A percentile compares a stretch with the other conserved stretches of the same genome.
phyloP scores from a whole-genome alignment of 2,888 invertebrate species.

The Caenorhabditis sp. region DNA sequence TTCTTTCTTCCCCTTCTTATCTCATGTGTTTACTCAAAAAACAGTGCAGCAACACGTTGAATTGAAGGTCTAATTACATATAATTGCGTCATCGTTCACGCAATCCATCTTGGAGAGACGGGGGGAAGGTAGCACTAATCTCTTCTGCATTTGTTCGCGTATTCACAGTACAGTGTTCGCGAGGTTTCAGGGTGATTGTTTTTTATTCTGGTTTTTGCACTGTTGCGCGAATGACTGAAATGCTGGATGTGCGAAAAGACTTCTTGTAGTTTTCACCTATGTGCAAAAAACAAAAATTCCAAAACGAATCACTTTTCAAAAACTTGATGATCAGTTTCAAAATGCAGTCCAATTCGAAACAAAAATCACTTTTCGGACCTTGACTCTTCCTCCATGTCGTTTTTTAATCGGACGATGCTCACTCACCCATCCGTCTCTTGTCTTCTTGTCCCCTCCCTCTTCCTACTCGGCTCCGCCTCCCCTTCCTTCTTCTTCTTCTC shows the following conservation, averaged over 20 bases:
- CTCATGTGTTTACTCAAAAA: background rate
- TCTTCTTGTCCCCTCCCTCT: background rate
- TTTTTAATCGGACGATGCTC: constrained; percentile 9
- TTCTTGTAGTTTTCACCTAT: too few species aligned
- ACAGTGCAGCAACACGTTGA: constrained; percentile 28
- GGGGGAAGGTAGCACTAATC: constrained; percentile 8
- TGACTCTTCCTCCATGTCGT: background rate
- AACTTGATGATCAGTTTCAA: background rate
- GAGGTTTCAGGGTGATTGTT: background rate
- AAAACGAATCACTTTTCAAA: background rate
- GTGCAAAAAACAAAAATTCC: too few species aligned
- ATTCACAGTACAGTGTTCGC: constrained; percentile 3
- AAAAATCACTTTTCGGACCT: background rate
- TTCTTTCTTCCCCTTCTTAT: background rate
- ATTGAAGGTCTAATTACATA: constrained; percentile 33
- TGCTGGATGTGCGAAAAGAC: too few species aligned
- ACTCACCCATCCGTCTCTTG: background rate
- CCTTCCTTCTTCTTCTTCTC: constrained; percentile 6
- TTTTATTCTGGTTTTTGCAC: background rate
- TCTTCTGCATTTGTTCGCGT: constrained; percentile 16
- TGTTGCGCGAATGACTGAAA: background rate
- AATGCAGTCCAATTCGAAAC: background rate
- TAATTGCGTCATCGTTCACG: constrained; percentile 32
- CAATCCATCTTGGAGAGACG: constrained; percentile 2
- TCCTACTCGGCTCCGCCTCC: constrained; percentile 28